phyloP scores from a whole-genome alignment of 2,888 invertebrate species.

The Ptilodon capucinus region DNA sequence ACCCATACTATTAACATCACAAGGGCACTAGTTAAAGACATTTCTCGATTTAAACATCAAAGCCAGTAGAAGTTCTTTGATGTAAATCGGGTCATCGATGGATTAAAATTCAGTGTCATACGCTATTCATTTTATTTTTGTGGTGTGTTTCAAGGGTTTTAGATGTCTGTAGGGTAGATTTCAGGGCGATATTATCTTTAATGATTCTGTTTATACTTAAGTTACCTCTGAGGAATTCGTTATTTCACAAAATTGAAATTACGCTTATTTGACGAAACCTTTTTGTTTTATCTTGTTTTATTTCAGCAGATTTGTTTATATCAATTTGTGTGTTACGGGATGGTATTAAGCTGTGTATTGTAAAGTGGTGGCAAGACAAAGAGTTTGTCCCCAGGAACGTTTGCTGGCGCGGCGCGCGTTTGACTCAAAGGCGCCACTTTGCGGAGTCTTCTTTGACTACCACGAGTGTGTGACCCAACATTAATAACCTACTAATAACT shows the following conservation, averaged over 20 bases:
- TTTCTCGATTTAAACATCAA: slow-evolving; percentile 70
- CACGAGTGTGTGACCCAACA: slow-evolving; percentile 68
- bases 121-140: slow-evolving; percentile 27
- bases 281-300: background rate
- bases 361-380: slow-evolving; percentile 67
- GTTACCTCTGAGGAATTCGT: too few species aligned
- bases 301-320: slow-evolving; percentile 10
- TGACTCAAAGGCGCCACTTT: slow-evolving; percentile 75
- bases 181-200: background rate
- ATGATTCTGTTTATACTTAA: too few species aligned
- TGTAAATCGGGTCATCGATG: slow-evolving; percentile 70
- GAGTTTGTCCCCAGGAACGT: slow-evolving; percentile 61
- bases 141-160: slow-evolving; percentile 8
- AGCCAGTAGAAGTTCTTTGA: slow-evolving; percentile 69
- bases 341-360: slow-evolving; percentile 45
- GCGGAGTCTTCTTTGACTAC: slow-evolving; percentile 71
- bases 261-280: slow-evolving; percentile 4
- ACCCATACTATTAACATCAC: slow-evolving; percentile 50
- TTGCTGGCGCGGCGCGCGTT: slow-evolving; percentile 46
- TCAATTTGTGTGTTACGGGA: slow-evolving; percentile 35
- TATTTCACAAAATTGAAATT: background rate
- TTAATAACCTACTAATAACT: slow-evolving; percentile 75
- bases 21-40: slow-evolving; percentile 64
- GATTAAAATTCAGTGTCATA: slow-evolving; percentile 53
- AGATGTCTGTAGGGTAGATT: background rate